Base-by-base conservation (phyloP, 2,888 invertebrate genomes). In the Boloria euphrosyne region DNA sequence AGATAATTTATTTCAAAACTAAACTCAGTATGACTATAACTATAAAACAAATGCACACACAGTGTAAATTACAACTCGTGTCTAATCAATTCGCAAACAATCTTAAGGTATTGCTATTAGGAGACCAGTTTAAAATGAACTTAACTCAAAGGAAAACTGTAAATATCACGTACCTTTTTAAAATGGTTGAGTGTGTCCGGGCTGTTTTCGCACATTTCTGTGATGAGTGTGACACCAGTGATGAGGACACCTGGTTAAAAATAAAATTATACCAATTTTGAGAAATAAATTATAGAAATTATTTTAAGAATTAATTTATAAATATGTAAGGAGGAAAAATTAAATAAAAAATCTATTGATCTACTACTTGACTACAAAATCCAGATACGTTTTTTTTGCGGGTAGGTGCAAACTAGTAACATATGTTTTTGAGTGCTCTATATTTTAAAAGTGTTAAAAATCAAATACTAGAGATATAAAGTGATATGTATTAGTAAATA, bases 171-270 rank as follows among this genome's bases (percentile, higher is more conserved):
- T 91, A 99, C 99, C 96, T 99, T 99, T 93, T 99, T 98, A 88
- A 99, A 99, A 90, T 99, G 99, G 87, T 96, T 96, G 75, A 99
- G 93, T 2, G 99, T 99, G 85, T 99, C 99, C 13, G 97, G 96
- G 85, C 98, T 99, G 85, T 97, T 96, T 87, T 99, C 98, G 88
- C 99, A 99, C 99, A 99, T 99, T 93, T 99, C 99, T 27, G 98
- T 99, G 76, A 99, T 99, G 65, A 99, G 94, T 65, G 98, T 98
- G 54, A 99, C 98, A 43, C 99, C 99, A 59, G 99, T 99, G 80
- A 99, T 97, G 75, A 99, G 94, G 64, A 99, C 98, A 79, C 98
- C 97, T 97, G 89, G 55, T 67, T 72, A 69, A 65, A 68, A 68
- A 18, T 59, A 44, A 31, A 49, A 27, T 55, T 55, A 66, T 61